Conservation (phyloP, 2,888 invertebrate genomes). For the Pecten maximus region DNA sequence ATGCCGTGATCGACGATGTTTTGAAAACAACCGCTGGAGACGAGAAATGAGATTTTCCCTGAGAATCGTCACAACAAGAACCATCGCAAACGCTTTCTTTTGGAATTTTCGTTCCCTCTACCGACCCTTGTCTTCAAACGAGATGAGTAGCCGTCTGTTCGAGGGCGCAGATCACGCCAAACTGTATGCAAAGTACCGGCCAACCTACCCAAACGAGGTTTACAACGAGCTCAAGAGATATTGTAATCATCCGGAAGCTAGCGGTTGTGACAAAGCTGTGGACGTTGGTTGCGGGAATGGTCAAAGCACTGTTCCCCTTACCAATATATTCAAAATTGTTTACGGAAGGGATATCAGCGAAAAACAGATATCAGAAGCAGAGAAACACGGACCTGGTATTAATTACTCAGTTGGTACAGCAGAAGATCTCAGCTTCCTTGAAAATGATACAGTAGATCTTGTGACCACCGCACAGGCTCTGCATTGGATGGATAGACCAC, state of each 20-base stretch:
- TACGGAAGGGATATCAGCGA: conserved; percentile 83
- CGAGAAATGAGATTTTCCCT: background rate
- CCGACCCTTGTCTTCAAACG: background rate
- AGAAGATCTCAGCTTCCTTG: conserved; percentile 79
- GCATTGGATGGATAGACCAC: conserved; percentile 83
- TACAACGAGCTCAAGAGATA: conserved; percentile 65
- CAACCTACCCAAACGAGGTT: conserved; percentile 66
- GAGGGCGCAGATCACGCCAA: conserved; percentile 63
- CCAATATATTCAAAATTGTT: conserved; percentile 82
- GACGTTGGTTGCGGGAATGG: conserved; percentile 85
- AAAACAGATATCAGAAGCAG: conserved; percentile 82
- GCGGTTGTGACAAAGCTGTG: conserved; percentile 76
- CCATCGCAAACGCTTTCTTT: background rate
- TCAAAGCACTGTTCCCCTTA: conserved; percentile 83
- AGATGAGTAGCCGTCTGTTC: conserved; percentile 65
- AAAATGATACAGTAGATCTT: conserved; percentile 74
- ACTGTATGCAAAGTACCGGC: conserved; percentile 69
- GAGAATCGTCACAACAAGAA: background rate
- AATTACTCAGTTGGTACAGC: conserved; percentile 79
- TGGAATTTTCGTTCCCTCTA: background rate
- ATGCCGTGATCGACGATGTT: background rate
- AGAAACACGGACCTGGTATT: conserved; percentile 66
- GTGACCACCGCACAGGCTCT: conserved; percentile 83
- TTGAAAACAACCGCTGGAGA: background rate
- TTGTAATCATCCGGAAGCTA: conserved; percentile 53